phyloP scores from a whole-genome alignment of 2,797 vertebrate species.

The Prunella strophiata region DNA sequence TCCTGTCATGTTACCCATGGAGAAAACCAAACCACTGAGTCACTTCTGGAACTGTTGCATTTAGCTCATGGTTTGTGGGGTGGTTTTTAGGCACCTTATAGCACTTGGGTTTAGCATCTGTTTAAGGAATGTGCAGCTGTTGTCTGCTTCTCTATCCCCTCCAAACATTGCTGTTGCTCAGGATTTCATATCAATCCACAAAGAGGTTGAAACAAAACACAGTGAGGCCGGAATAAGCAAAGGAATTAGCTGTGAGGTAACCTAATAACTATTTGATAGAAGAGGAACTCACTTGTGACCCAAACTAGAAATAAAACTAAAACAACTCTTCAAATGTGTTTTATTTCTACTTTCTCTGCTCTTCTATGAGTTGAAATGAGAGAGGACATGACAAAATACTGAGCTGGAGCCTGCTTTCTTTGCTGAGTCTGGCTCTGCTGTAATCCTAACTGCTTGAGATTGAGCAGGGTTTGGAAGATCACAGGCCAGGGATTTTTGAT shows the following conservation, averaged over 20 bases:
- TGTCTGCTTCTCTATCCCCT: background rate
- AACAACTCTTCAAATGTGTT: background rate
- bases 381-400: background rate
- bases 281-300: background rate
- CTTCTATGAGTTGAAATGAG: background rate
- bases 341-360: background rate
- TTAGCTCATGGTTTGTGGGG: background rate
- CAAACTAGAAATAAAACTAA: background rate
- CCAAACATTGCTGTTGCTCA: background rate
- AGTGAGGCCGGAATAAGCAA: background rate
- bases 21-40: background rate
- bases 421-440: background rate
- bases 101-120: background rate
- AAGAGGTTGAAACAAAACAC: background rate
- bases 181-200: background rate
- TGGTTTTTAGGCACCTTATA: background rate
- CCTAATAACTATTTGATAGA: background rate
- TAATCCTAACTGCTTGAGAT: background rate
- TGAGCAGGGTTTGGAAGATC: background rate
- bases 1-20: fast-evolving
- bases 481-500: background rate
- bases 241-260: background rate
- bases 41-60: background rate
- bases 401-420: background rate
- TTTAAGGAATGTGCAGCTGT: background rate